Base-by-base conservation (phyloP, 64 coral and sea anemone genomes). In the Astreopora myriophthalma region DNA sequence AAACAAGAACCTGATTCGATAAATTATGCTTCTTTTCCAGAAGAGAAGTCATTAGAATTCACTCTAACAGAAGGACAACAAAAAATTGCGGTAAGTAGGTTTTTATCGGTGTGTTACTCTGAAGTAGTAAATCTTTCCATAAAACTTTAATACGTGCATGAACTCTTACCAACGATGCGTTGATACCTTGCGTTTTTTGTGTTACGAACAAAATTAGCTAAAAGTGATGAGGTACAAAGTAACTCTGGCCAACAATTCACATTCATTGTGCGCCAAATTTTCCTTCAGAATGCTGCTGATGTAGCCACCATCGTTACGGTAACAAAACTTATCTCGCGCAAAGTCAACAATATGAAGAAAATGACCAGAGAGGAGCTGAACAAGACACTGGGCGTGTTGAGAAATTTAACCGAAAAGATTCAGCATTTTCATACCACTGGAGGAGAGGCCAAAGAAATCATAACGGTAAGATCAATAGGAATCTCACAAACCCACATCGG, bases 361-460 rank as follows among this genome's bases (percentile, higher is more conserved):
- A 82, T 82, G 79, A 82, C 55, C 79, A 82, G 55, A 10, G 79
- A 82, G 5, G 79, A 60, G 23, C 55, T 82, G 52, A 64, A 34
- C 20, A 35, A 82, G 3, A 64, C 55, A 24, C 32, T 82, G 5
- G 28, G 34, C 37, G 79, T 82, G 8, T 25, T 82, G 17, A 23
- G 29, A 3, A 82, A 82, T 14, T 8, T 82, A 8, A 63, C 57
- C 1, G 34, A 19, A 37, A 82, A 82, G 79, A 82, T 82, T 33
- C 52, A 82, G 55, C 20, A 23, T 38, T 63, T 82, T 20, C 63
- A 64, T 20, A 64, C 79, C 6, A 82, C 29, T 37, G 32, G 24
- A 20, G 20, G 20, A 39, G 29, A 82, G 23, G 79, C 79, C 4
- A 60, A 37, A 22, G 57, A 82, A 20, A 52, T 82, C 2, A 62